Evolutionary conservation across 2,797 vertebrate genomes (phyloP), one percentile per base, ranked within the genome.

Genomic region (Vespertilio murinus): DNA sequence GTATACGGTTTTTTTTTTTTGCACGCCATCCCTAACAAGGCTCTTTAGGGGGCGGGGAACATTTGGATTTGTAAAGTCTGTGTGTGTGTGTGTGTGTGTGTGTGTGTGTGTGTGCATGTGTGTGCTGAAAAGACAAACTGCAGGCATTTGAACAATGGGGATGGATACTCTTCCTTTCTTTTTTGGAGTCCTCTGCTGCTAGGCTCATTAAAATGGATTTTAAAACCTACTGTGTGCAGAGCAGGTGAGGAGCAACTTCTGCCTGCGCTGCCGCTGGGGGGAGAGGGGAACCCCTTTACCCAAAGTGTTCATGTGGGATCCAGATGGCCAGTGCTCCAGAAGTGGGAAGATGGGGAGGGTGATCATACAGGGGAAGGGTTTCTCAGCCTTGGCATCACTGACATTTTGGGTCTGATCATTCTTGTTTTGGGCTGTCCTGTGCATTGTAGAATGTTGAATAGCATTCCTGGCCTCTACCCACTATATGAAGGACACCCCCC

Each of bases 141-240:
- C 95, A 92, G 30, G 86, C 82, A 83, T 0, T 78, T 79, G 91
- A 97, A 97, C 96, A 96, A 96, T 97, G 86, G 94, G 79, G 70
- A 89, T 70, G 83, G 70, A 93, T 93, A 61, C 40, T 64, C 61
- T 89, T 67, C 45, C 64, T 91, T 81, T 64, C 89, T 91, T 95
- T 94, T 94, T 59, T 91, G 61, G 77, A 83, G 75, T 75, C 75
- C 59, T 90, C 56, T 82, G 69, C 85, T 93, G 67, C 45, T 49
- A 33, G 86, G 38, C 28, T 79, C 86, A 33, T 82, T 64, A 84
- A 90, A 81, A 94, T 54, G 54, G 45, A 42, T 69, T 69, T 64
- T 78, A 9, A 67, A 71, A 56, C 52, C 82, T 83, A 35, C 93
- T 83, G 35, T 79, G 70, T 79, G 82, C 40, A 40, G 74, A 20